These are phyloP conservation scores for Perccottus glenii DNA, from an alignment of 2,113 vertebrate genomes.

Conservation along the genomic window DNA sequence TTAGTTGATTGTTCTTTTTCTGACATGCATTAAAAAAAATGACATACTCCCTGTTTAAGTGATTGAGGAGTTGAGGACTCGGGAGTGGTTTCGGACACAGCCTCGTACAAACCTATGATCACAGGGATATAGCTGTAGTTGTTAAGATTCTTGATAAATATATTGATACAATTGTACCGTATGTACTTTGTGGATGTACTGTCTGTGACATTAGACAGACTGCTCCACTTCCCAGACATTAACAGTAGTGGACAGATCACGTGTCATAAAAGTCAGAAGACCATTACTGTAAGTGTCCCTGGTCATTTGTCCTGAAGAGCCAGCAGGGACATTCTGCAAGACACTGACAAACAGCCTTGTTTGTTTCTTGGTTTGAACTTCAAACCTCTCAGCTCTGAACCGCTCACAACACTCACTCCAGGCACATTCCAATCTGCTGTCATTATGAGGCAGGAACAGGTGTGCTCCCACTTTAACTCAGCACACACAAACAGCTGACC, in stretches of 20 bases:
- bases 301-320: not conserved
- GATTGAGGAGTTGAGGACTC: too few species aligned
- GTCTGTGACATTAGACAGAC: not conserved
- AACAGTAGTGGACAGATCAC: not conserved
- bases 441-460: slow-evolving; percentile 50
- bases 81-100: too few species aligned
- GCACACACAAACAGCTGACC: slow-evolving; percentile 35
- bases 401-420: slow-evolving; percentile 1
- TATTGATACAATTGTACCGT: too few species aligned
- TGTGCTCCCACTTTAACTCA: slow-evolving; percentile 35
- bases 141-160: too few species aligned
- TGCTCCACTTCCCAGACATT: not conserved
- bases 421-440: slow-evolving; percentile 31
- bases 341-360: slow-evolving; percentile 1
- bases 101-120: too few species aligned
- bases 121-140: too few species aligned
- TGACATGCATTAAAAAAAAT: too few species aligned
- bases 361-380: slow-evolving; percentile 2
- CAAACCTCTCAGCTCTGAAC: not conserved
- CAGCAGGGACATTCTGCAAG: not conserved
- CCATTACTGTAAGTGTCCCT: not conserved
- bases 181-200: too few species aligned
- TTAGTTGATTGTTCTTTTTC: too few species aligned
- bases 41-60: too few species aligned
- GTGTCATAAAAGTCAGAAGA: not conserved